Conservation (phyloP, 1,140 invertebrate species). For the Lasioglossum baleicum region DNA sequence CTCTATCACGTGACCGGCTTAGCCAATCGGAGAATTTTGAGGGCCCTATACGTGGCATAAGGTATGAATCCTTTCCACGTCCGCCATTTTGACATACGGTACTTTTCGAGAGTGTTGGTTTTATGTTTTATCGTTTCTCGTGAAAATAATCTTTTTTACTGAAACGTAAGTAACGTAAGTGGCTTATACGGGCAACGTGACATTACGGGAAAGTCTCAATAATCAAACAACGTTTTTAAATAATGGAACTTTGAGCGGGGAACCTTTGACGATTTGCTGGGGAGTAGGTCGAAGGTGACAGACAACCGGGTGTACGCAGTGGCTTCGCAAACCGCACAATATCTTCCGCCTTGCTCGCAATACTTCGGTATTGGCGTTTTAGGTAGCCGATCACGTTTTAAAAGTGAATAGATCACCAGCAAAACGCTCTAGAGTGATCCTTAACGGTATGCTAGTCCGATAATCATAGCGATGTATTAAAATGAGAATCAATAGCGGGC, state of each 20-base stretch:
- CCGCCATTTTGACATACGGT: conserved; percentile 90
- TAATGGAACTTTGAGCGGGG: conserved; percentile 60
- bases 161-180: conserved; percentile 82
- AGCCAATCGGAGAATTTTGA: conserved; percentile 50
- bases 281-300: conserved; percentile 77
- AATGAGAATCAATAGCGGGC: conserved; percentile 68
- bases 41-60: conserved; percentile 87
- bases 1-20: conserved; percentile 48
- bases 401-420: conserved; percentile 52
- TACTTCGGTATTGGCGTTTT: conserved; percentile 54
- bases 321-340: conserved; percentile 60
- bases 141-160: conserved; percentile 83
- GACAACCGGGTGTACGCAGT: conserved; percentile 71
- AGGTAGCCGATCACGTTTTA: conserved; percentile 54
- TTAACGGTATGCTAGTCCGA: conserved; percentile 58
- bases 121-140: conserved; percentile 85
- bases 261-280: conserved; percentile 60
- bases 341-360: conserved; percentile 53
- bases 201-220: conserved; percentile 41
- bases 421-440: conserved; percentile 49
- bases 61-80: conserved; percentile 86
- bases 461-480: conserved; percentile 66
- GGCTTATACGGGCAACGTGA: conserved; percentile 47
- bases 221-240: conserved; percentile 43
- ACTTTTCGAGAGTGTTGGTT: conserved; percentile 85